Evolutionary conservation across 2,888 invertebrate species (phyloP), one percentile per base, ranked within the genome.

Genomic region (Epistrophella euchroma): DNA sequence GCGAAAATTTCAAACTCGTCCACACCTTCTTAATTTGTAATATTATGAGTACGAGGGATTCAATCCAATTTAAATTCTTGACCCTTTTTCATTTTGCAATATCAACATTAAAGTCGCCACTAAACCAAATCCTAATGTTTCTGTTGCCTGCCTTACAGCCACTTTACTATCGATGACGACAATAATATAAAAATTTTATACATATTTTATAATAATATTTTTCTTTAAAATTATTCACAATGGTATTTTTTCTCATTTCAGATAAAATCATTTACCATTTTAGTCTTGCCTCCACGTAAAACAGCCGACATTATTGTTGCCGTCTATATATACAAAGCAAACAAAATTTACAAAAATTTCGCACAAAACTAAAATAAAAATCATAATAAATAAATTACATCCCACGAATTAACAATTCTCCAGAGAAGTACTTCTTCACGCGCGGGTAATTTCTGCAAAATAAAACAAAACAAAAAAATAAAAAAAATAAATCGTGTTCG

Each of bases 401-500:
- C 66, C 19, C 45, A 66, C 47, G 28, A 47, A 32, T 47, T 32
- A 47, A 47, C 3, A 45, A 47, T 66, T 66, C 47, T 35, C 66
- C 32, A 66, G 32, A 47, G 32, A 66, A 66, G 13, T 32, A n/a
- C 52, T 25, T 19, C 66, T 47, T 66, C 45, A 66, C 66, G 66
- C 66, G 66, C 66, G 47, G 47, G 32, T 47, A 47, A 66, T 66
- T 66, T 47, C 19, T 47, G 6, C 45, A 32, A 19, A 35, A 17
- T 17, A 6, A 56, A 56, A 45, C 4, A 37, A 37, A 28, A 10
- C 32, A 22, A 25, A 56, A 10, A 17, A 5, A 32, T 1, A 32
- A 32, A 56, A 37, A 58, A 58, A 22, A 37, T 37, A 58, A 32
- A 58, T 74, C 68, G 66, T 74, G 68, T 70, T 64, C 76, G 62